Conservation (phyloP, 2,797 vertebrate genomes). For the Acropternis orthonyx region DNA sequence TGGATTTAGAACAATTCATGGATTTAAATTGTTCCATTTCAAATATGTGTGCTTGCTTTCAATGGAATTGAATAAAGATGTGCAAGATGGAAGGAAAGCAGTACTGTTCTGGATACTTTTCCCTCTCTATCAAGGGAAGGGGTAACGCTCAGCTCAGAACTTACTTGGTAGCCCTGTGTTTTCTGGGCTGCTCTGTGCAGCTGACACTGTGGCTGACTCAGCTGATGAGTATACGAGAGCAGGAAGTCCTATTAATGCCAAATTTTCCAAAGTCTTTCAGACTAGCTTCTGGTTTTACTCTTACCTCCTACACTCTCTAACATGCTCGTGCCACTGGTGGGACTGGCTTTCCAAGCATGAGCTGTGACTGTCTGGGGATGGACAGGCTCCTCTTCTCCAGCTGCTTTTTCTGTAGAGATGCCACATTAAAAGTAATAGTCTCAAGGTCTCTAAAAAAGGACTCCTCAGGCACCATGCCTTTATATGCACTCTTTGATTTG, state of each 20-base stretch:
- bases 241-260: neutral
- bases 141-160: neutral
- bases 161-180: neutral
- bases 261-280: neutral
- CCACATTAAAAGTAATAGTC: neutral
- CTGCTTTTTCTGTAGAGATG: neutral
- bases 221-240: neutral
- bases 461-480: neutral
- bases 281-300: neutral
- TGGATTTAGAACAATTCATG: slow-evolving; percentile 59
- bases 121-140: neutral
- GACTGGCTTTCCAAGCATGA: fast-evolving
- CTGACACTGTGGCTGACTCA: neutral
- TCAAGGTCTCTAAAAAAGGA: neutral
- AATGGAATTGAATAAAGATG: slow-evolving; percentile 69
- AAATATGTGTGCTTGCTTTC: slow-evolving; percentile 44
- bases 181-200: neutral
- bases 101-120: slow-evolving; percentile 2
- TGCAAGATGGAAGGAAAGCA: neutral
- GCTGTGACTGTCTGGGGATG: neutral
- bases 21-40: slow-evolving; percentile 57
- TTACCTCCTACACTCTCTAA: neutral
- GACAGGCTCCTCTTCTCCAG: neutral
- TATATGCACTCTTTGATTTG: neutral
- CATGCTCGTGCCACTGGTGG: neutral